A percentile compares a stretch with the other conserved stretches of the same genome.
Conservation (phyloP, 2,797 vertebrate species). For the Champsocephalus gunnari region DNA sequence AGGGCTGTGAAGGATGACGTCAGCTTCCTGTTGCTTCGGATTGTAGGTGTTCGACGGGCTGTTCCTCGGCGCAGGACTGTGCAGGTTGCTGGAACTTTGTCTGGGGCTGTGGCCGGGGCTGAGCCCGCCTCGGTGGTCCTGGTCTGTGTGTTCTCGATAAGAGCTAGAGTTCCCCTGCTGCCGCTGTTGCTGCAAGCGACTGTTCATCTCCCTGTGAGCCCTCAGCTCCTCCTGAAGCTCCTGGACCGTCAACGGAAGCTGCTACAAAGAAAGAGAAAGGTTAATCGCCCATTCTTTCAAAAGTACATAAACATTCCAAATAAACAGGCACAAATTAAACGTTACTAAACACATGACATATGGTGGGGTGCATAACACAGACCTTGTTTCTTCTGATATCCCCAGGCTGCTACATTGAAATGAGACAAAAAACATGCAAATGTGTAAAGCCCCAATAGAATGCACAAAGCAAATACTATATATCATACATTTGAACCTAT, state of each 20-base stretch:
- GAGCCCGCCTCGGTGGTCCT: conserved; percentile 67
- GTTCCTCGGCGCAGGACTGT: conserved; percentile 67
- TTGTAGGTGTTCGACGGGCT: conserved; percentile 77
- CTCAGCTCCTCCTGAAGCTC: conserved; percentile 95
- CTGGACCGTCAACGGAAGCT: conserved; percentile 94
- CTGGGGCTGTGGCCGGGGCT: conserved; percentile 76
- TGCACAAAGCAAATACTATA: neutral
- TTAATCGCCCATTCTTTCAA: neutral
- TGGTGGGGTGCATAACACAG: conserved; percentile 69
- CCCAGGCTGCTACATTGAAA: conserved; percentile 89
- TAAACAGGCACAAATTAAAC: conserved; percentile 15
- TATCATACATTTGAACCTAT: conserved; percentile 11
- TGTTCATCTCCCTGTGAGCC: conserved; percentile 94
- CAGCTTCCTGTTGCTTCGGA: conserved; percentile 77
- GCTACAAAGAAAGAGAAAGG: conserved; percentile 72
- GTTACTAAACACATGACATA: neutral
- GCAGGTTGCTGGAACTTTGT: conserved; percentile 72
- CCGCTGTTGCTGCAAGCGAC: conserved; percentile 89
- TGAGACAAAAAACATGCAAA: conserved; percentile 74
- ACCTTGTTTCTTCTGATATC: conserved; percentile 92
- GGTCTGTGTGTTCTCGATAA: conserved; percentile 70
- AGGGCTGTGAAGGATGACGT: conserved; percentile 80
- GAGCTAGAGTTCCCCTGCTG: conserved; percentile 76
- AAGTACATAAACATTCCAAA: neutral
- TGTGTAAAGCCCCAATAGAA: conserved; percentile 41